Percentiles rank a stretch among this genome's conserved stretches.
phyloP scores from a whole-genome alignment of 37 sponge, comb jelly and placozoan genomes.

The Ianthella basta region DNA sequence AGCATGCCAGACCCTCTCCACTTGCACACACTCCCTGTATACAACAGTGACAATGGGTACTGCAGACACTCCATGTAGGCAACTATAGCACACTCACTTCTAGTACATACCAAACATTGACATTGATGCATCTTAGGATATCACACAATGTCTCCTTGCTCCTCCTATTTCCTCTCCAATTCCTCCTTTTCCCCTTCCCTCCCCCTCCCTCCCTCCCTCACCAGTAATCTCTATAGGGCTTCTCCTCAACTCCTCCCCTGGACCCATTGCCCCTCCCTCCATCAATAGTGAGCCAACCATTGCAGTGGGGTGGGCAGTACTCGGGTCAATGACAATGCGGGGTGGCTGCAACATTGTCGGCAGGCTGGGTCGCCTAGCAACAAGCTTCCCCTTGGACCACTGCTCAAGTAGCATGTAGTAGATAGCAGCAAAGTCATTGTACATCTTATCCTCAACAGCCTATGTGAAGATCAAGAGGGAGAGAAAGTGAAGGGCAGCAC shows the following conservation, averaged over 20 bases:
- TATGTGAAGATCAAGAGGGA: slow-evolving; percentile 28
- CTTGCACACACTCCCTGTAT: too few species aligned
- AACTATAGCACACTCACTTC: too few species aligned
- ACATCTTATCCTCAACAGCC: slow-evolving; percentile 70
- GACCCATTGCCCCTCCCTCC: slow-evolving; percentile 5
- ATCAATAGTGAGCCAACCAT: slow-evolving; percentile 4
- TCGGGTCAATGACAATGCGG: slow-evolving; percentile 39
- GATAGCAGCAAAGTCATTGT: slow-evolving; percentile 74
- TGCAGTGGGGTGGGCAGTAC: slow-evolving; percentile 1
- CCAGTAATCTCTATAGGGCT: not conserved
- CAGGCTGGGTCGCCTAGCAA: not conserved
- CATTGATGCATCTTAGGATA: too few species aligned
- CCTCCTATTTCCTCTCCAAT: too few species aligned
- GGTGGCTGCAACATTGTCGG: not conserved
- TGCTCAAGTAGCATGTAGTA: slow-evolving; percentile 80
- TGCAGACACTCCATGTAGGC: too few species aligned
- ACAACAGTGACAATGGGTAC: too few species aligned
- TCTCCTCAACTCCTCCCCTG: slow-evolving; percentile 12
- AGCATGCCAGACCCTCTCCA: too few species aligned
- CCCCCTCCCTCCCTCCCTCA: not conserved
- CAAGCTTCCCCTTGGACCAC: slow-evolving; percentile 59
- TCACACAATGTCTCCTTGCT: too few species aligned
- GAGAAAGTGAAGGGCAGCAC: not conserved
- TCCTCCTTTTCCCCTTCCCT: too few species aligned
- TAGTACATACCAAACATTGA: too few species aligned